Conservation (phyloP, 1,140 invertebrate species). For the Drosophila leontia region DNA sequence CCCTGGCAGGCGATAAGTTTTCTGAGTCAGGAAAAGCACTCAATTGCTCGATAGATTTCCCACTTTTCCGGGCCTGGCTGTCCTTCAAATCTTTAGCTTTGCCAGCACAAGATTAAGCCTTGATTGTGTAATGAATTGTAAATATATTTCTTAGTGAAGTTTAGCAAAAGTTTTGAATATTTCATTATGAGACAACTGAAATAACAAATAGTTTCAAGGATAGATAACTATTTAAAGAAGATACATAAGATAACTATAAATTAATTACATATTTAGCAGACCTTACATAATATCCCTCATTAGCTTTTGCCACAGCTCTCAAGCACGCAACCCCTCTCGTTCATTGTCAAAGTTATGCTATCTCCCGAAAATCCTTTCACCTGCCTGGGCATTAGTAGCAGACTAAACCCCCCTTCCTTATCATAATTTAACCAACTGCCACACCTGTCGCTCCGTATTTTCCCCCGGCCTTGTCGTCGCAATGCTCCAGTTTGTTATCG, state of each 20-base stretch:
- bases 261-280: background rate
- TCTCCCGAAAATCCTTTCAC: slow-evolving; percentile 12
- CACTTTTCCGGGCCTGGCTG: slow-evolving; percentile 3
- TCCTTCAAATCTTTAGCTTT: background rate
- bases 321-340: background rate
- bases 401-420: slow-evolving; percentile 18
- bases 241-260: background rate
- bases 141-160: slow-evolving; percentile 4
- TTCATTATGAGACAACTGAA: background rate
- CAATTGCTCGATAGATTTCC: slow-evolving; percentile 37
- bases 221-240: background rate
- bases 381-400: slow-evolving; percentile 11
- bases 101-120: background rate
- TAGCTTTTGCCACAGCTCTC: background rate
- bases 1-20: slow-evolving; percentile 43
- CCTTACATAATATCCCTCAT: background rate
- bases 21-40: slow-evolving; percentile 38
- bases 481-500: slow-evolving; percentile 49
- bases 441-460: slow-evolving; percentile 31
- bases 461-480: slow-evolving; percentile 20
- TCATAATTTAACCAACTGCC: slow-evolving; percentile 37
- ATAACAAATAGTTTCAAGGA: background rate
- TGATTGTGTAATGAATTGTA: slow-evolving; percentile 28
- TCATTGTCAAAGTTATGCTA: slow-evolving; percentile 22
- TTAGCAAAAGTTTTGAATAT: background rate